These are phyloP conservation scores for Pogoniulus pusillus DNA, from an alignment of 2,797 vertebrate genomes.

Conservation along the genomic window DNA sequence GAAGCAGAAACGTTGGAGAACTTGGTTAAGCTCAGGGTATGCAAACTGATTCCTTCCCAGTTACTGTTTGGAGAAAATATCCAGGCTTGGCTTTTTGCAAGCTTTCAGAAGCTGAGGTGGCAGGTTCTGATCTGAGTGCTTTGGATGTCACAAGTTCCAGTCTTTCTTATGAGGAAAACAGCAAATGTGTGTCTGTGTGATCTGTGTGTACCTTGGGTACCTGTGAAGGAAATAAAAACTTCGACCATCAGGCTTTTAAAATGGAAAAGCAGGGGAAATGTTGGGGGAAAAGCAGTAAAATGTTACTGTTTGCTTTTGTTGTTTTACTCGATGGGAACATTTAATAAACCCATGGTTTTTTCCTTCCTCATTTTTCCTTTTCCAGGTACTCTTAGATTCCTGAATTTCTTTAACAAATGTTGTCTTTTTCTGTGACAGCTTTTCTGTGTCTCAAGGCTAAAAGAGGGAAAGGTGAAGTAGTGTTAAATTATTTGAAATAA, in stretches of 20 bases:
- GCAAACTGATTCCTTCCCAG: background rate
- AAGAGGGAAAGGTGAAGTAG: background rate
- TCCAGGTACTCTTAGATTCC: background rate
- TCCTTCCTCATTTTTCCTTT: background rate
- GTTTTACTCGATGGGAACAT: background rate
- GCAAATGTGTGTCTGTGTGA: background rate
- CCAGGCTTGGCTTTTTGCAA: background rate
- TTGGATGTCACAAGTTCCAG: background rate
- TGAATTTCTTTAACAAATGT: background rate
- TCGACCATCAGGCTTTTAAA: background rate
- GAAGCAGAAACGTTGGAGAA: background rate
- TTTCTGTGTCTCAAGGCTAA: background rate
- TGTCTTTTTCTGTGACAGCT: background rate
- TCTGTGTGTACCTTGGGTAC: background rate
- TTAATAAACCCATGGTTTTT: background rate
- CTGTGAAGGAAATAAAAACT: background rate
- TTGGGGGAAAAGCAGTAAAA: rapidly evolving
- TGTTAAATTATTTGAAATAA: background rate
- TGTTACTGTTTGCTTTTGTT: background rate
- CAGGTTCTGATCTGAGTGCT: background rate
- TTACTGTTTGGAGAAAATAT: background rate
- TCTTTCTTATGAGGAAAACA: background rate
- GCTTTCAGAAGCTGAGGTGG: background rate
- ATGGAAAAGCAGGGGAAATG: background rate
- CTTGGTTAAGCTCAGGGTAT: background rate